These are phyloP conservation scores for Cheilosia scutellata DNA, from an alignment of 2,888 invertebrate species.

Conservation along the genomic window DNA sequence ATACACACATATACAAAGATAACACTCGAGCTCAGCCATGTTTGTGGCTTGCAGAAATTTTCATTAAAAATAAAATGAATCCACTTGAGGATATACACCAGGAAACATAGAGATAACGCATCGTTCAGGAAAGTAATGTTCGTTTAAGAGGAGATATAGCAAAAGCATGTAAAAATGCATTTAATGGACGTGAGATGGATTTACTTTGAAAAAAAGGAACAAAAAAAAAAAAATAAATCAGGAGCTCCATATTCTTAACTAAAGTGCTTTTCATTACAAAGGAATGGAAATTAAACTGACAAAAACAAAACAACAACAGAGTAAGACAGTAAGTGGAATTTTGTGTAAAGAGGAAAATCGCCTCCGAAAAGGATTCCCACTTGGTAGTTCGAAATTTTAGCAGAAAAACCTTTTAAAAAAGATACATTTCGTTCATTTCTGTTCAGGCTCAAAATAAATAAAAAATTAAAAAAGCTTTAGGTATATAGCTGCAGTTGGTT, in stretches of 20 bases:
- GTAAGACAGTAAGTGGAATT: neutral
- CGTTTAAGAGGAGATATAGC: neutral
- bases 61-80: conserved; percentile 47
- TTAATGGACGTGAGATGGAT: conserved; percentile 53
- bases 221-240: too few relatives aligned
- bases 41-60: neutral
- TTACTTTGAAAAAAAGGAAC: conserved; percentile 11
- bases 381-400: too few relatives aligned
- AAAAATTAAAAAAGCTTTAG: too few relatives aligned
- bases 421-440: too few relatives aligned
- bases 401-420: too few relatives aligned
- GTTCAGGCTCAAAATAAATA: too few relatives aligned
- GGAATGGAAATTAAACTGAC: conserved; percentile 18
- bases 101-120: conserved; percentile 62
- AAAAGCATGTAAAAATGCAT: conserved; percentile 32
- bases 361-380: too few relatives aligned
- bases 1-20: neutral
- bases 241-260: too few relatives aligned
- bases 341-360: too few relatives aligned
- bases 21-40: conserved; percentile 9
- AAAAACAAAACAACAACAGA: neutral
- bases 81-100: conserved; percentile 59
- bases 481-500: too few relatives aligned
- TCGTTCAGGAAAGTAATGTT: conserved; percentile 46
- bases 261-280: neutral